Conservation (phyloP, 2,888 invertebrate genomes). For the Neoascia interrupta region DNA sequence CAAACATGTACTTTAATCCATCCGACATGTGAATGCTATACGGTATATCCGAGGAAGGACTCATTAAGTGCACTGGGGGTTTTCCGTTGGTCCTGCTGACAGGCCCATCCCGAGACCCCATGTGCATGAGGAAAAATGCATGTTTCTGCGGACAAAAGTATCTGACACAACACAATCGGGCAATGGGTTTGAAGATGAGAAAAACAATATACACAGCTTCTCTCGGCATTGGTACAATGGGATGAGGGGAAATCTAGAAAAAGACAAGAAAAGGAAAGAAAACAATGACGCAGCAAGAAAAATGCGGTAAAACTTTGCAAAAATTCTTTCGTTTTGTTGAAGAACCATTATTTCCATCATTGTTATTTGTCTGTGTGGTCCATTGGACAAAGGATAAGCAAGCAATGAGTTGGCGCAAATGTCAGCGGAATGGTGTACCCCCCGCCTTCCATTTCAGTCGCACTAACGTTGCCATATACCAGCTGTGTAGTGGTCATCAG, state of each 20-base stretch:
- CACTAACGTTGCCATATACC: too few species aligned
- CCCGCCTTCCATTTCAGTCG: too few species aligned
- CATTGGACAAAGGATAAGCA: constrained; percentile 40
- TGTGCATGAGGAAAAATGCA: constrained; percentile 43
- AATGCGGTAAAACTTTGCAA: constrained; percentile 22
- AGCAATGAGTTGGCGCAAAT: constrained; percentile 17
- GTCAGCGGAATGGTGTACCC: neutral
- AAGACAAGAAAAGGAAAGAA: neutral
- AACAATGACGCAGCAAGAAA: constrained; percentile 35
- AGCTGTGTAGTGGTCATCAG: constrained; percentile 21
- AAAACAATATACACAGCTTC: constrained; percentile 30
- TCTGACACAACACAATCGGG: constrained; percentile 5
- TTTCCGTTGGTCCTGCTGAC: constrained; percentile 13
- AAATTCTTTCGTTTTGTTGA: constrained; percentile 20
- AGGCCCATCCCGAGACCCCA: constrained; percentile 21
- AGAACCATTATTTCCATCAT: constrained; percentile 12
- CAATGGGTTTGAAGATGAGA: constrained; percentile 2
- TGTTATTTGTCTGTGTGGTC: constrained; percentile 35
- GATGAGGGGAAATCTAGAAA: neutral
- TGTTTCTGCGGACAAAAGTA: constrained; percentile 31
- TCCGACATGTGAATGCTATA: constrained; percentile 47
- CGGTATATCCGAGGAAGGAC: constrained; percentile 39
- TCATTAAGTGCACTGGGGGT: constrained; percentile 55
- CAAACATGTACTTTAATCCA: constrained; percentile 47
- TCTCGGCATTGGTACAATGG: neutral